Evolutionary conservation across 2,113 vertebrate species (phyloP).

Genomic region (Genyomyrus donnyi): DNA sequence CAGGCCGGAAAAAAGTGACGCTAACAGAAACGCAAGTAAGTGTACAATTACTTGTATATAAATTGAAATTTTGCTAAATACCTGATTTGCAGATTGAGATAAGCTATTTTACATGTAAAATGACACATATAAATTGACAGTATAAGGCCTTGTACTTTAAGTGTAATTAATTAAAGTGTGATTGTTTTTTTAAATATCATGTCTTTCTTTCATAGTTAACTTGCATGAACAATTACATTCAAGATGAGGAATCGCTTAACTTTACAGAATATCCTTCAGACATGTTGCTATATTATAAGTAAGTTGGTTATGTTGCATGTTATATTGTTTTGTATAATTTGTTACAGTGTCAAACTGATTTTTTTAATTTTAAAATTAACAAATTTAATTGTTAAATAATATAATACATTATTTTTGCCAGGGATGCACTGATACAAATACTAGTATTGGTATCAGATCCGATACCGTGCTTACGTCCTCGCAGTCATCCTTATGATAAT

Average conservation of each 20-base stretch:
- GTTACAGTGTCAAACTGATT: background rate
- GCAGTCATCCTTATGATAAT: background rate
- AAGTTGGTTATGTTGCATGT: conserved; percentile 6
- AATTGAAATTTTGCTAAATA: background rate
- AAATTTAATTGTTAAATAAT: background rate
- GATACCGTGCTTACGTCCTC: background rate
- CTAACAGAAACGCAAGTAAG: conserved; percentile 30
- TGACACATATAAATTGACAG: background rate
- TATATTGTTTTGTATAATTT: background rate
- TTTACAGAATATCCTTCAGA: conserved; percentile 28
- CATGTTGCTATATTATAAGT: conserved; percentile 34
- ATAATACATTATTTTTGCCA: background rate
- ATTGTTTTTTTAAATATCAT: background rate
- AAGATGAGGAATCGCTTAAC: background rate
- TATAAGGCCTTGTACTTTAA: background rate
- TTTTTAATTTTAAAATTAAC: background rate
- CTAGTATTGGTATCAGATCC: background rate
- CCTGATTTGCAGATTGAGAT: background rate
- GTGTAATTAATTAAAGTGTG: background rate
- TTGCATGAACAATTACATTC: conserved; percentile 31
- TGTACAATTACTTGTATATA: background rate
- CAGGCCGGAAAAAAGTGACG: background rate
- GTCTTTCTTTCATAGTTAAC: conserved; percentile 25
- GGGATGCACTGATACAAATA: background rate
- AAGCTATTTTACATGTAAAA: background rate